Percentiles rank a stretch among this genome's conserved stretches.
These are phyloP conservation scores for Lordiphosa collinella DNA, from an alignment of 1,140 invertebrate genomes.

Conservation along the genomic window DNA sequence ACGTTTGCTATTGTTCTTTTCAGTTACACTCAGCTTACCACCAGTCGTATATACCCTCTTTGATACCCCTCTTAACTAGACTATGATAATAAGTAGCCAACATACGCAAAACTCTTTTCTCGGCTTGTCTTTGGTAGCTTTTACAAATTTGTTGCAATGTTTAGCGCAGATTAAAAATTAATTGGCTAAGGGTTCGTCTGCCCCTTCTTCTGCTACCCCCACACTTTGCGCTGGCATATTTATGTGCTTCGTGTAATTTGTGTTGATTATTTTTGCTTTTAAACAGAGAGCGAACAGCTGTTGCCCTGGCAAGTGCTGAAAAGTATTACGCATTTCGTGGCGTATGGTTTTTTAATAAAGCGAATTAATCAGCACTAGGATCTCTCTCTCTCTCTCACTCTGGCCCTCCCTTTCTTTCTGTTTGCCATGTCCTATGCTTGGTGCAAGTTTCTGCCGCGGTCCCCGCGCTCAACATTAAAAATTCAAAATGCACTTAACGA, in stretches of 20 bases:
- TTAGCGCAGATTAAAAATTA: slow-evolving; percentile 71
- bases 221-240: slow-evolving; percentile 38
- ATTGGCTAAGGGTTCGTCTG: slow-evolving; percentile 35
- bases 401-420: not conserved
- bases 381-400: slow-evolving; percentile 2
- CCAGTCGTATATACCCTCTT: too few relatives aligned
- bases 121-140: slow-evolving; percentile 16
- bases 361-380: slow-evolving; percentile 57
- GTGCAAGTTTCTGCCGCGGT: slow-evolving; percentile 32
- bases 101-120: slow-evolving; percentile 26
- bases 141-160: slow-evolving; percentile 59
- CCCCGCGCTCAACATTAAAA: slow-evolving; percentile 62
- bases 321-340: slow-evolving; percentile 51
- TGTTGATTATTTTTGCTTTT: slow-evolving; percentile 62
- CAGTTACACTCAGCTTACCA: too few relatives aligned
- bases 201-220: not conserved
- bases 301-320: slow-evolving; percentile 45
- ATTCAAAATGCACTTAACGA: slow-evolving; percentile 77
- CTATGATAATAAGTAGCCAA: slow-evolving; percentile 10
- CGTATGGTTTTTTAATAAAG: slow-evolving; percentile 75
- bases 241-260: slow-evolving; percentile 59
- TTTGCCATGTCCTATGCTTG: slow-evolving; percentile 19
- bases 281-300: slow-evolving; percentile 17
- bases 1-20: too few relatives aligned
- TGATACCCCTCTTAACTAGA: slow-evolving; percentile 6